Evolutionary conservation across 1,140 invertebrate genomes (phyloP).

Genomic region (Episyrphus balteatus): DNA sequence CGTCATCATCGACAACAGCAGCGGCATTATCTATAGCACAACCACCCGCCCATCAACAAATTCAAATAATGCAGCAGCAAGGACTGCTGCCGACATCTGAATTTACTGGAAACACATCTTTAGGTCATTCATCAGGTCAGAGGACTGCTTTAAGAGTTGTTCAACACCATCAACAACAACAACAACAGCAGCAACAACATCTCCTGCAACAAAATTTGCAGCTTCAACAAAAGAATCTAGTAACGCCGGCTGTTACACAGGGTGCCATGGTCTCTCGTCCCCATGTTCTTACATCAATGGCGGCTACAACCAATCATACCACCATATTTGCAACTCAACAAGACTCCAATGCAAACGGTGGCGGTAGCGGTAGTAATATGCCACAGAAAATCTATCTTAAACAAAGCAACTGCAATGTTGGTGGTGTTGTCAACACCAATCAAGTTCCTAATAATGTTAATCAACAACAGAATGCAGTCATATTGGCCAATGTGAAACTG

Average conservation of each 20-base stretch:
- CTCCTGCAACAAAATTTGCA: slow-evolving; percentile 9
- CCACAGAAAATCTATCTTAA: slow-evolving; percentile 5
- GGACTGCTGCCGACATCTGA: background rate
- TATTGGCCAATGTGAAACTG: slow-evolving; percentile 28
- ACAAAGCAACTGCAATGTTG: slow-evolving; percentile 6
- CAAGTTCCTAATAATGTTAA: slow-evolving; percentile 17
- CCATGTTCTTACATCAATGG: slow-evolving; percentile 1
- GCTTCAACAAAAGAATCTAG: background rate
- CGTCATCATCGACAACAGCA: background rate
- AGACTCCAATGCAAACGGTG: background rate
- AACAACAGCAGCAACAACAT: slow-evolving; percentile 24
- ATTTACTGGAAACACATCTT: no score
- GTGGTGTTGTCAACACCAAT: slow-evolving; percentile 2
- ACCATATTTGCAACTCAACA: background rate
- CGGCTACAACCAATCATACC: slow-evolving; percentile 4
- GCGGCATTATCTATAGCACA: slow-evolving; percentile 4
- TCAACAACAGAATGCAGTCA: slow-evolving; percentile 24
- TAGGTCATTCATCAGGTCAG: no score
- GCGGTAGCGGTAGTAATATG: slow-evolving; percentile 6
- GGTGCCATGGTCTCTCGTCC: background rate
- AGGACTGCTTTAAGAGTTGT: no score
- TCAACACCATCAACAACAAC: slow-evolving; percentile 13
- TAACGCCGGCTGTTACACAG: background rate
- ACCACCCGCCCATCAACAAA: slow-evolving; percentile 19
- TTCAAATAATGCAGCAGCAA: slow-evolving; percentile 11